phyloP scores from a whole-genome alignment of 2,888 invertebrate genomes.

The Drosophila setosimentum region DNA sequence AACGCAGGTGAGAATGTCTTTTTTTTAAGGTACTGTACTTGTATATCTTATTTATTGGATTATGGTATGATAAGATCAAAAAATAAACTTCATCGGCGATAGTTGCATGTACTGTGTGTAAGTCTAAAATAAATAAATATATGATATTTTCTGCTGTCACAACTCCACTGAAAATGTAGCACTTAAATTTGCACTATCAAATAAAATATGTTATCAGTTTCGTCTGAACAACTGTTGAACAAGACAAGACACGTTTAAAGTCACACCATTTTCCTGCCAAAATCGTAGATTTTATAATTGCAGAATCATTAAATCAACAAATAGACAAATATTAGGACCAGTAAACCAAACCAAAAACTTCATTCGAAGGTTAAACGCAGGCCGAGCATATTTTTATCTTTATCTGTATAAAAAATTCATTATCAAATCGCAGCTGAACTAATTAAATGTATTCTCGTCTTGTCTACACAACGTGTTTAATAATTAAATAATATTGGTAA shows the following conservation, averaged over 20 bases:
- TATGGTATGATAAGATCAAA: neutral
- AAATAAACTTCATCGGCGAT: neutral
- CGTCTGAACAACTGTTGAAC: neutral
- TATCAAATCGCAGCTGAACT: neutral
- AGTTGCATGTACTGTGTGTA: neutral
- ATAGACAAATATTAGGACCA: neutral
- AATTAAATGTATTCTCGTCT: neutral
- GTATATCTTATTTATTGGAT: neutral
- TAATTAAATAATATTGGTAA: neutral
- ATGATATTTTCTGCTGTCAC: conserved; percentile 1
- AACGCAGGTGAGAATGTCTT: neutral
- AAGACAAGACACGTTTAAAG: conserved; percentile 26
- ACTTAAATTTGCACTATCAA: conserved; percentile 18
- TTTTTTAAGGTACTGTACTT: neutral
- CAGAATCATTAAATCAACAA: neutral
- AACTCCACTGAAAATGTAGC: neutral
- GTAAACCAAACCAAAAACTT: neutral
- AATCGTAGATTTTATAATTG: neutral
- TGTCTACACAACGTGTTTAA: neutral
- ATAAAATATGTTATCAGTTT: conserved; percentile 46
- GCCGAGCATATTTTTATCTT: neutral
- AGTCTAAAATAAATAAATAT: neutral
- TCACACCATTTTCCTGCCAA: conserved; percentile 37
- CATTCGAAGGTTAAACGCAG: neutral
- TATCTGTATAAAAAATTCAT: neutral